These are phyloP conservation scores for Emys orbicularis DNA, from an alignment of 2,797 vertebrate species.

Conservation along the genomic window DNA sequence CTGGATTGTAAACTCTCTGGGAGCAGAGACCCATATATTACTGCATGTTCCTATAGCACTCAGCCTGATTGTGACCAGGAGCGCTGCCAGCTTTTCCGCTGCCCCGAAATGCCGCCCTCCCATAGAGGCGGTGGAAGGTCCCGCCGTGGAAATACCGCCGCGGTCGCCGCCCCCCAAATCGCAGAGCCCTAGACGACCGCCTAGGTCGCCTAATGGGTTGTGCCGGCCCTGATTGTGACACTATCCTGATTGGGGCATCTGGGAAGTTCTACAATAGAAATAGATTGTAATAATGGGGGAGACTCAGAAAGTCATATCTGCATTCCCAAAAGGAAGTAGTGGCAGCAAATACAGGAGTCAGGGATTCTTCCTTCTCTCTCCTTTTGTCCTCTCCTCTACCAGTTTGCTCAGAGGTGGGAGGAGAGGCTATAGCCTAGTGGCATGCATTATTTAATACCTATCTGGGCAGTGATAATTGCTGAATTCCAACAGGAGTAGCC, in stretches of 20 bases:
- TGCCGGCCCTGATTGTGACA: background rate
- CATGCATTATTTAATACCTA: constrained; percentile 3
- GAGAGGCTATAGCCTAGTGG: background rate
- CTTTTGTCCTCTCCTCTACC: background rate
- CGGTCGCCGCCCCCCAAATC: too few species aligned
- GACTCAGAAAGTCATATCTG: background rate
- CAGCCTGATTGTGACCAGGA: background rate
- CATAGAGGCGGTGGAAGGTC: too few species aligned
- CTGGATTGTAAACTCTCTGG: background rate
- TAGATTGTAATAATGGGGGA: background rate
- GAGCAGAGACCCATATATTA: fast-evolving
- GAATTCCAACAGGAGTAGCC: background rate
- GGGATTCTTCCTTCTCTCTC: background rate
- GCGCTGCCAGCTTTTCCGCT: too few species aligned
- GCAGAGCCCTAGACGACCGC: too few species aligned
- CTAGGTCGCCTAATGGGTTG: too few species aligned
- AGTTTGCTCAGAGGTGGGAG: background rate
- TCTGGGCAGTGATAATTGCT: background rate
- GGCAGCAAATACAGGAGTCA: background rate
- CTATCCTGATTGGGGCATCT: background rate
- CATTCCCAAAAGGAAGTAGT: background rate
- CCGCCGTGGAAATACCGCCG: too few species aligned
- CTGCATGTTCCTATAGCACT: background rate
- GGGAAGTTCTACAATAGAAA: background rate
- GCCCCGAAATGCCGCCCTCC: too few species aligned